phyloP scores from a whole-genome alignment of 2,797 vertebrate genomes.

The Luscinia luscinia region DNA sequence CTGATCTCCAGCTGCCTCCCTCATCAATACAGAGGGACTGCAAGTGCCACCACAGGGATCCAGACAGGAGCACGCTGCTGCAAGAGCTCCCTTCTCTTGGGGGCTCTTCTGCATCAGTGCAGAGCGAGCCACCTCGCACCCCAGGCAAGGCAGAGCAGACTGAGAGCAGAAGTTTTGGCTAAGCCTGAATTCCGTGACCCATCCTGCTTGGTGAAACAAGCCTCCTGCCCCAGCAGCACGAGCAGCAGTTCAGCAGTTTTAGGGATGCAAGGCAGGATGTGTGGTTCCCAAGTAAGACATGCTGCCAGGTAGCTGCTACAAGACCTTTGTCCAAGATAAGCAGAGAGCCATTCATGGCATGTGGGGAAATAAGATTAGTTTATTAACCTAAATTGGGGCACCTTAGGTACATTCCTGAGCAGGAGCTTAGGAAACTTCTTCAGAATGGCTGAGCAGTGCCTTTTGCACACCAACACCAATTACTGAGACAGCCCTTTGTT shows the following conservation, averaged over 20 bases:
- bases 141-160: background rate
- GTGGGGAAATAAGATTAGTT: constrained; percentile 52
- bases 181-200: background rate
- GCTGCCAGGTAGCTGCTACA: constrained; percentile 5
- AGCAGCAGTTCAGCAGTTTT: background rate
- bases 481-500: constrained; percentile 58
- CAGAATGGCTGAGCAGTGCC: background rate
- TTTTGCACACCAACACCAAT: constrained; percentile 33
- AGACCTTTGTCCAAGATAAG: background rate
- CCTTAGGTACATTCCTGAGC: constrained; percentile 39
- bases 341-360: background rate
- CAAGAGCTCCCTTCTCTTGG: background rate
- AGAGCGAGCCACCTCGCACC: accelerated
- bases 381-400: constrained; percentile 41
- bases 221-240: background rate
- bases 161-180: background rate
- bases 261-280: background rate
- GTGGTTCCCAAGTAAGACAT: background rate
- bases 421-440: constrained; percentile 22
- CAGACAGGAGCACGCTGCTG: background rate
- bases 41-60: background rate
- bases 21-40: background rate
- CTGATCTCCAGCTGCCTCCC: background rate
- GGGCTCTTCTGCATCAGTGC: background rate
- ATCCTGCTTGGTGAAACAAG: background rate